Conservation (phyloP, 92 coral and sea anemone species). For the Pocillopora meandrina region DNA sequence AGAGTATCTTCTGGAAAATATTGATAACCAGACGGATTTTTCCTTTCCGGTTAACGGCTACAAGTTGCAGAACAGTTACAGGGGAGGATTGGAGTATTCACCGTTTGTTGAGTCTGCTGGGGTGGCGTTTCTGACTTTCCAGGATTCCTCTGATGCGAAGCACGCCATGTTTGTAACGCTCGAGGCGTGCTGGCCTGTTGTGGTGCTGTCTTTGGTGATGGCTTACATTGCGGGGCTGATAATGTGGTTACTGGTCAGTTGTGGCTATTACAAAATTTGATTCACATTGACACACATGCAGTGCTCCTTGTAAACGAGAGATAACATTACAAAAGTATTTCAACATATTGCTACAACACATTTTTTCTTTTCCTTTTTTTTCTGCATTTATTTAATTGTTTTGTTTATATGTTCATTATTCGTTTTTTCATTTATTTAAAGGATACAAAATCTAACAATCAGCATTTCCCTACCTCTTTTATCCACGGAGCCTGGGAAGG, state of each 20-base stretch:
- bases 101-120: constrained; percentile 79
- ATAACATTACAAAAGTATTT: no score
- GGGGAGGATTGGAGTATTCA: constrained; percentile 66
- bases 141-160: constrained; percentile 28
- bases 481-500: constrained; percentile 64
- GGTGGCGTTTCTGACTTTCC: constrained; percentile 61
- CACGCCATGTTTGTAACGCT: constrained; percentile 57
- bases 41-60: constrained; percentile 80
- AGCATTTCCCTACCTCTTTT: constrained; percentile 67
- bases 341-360: no score
- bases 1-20: constrained; percentile 42
- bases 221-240: constrained; percentile 58
- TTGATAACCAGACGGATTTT: constrained; percentile 70
- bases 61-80: constrained; percentile 60
- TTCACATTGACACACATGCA: no score
- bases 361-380: no score
- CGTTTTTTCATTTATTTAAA: background rate
- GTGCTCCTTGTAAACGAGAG: no score
- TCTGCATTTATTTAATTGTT: no score
- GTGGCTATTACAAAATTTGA: background rate
- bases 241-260: constrained; percentile 62
- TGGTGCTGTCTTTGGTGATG: constrained; percentile 59
- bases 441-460: constrained; percentile 57
- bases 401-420: background rate
- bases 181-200: constrained; percentile 60